Base-by-base conservation (phyloP, 2,113 vertebrate species). In the Oncorhynchus gorbuscha region DNA sequence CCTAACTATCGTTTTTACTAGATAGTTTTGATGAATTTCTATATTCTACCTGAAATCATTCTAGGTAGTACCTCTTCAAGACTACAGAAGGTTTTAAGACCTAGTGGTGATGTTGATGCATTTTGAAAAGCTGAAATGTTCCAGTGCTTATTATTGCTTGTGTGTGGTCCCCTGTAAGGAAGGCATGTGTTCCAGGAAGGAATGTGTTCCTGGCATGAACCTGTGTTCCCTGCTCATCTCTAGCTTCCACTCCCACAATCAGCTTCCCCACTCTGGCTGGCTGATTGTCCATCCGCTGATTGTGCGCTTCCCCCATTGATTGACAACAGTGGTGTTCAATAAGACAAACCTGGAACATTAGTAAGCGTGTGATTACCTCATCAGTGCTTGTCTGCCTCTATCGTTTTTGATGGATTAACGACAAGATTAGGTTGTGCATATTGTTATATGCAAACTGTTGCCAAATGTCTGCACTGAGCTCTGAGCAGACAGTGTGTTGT, bases 231-330 rank as follows among this genome's bases (percentile, higher is more conserved):
- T 81, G 82, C 83, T 85, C 76, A 79, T 77, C 59, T 62, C 59
- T 62, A 62, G 59, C 59, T 11, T 22, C 9, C n/a, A 7, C 69
- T 65, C 69, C 58, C 70, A 71, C 84, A 83, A 87, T 89, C 74
- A 30, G 84, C 88, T n/a, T 26, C 62, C 62, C 39, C 9, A n/a
- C 20, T 11, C 85, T 75, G 24, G 76, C 81, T 84, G 72, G 79
- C 88, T 86, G 88, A 88, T 90, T 89, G 88, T 78, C 77, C 72
- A 76, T 79, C 55, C 49, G 74, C 77, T 65, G 75, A 79, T 82
- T 85, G 80, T 88, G 79, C 83, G 71, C 80, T 11, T 45, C 78
- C 71, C 16, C 68, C 78, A 45, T 79, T 30, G 79, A 20, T 71
- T 81, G 77, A 79, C 80, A 87, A 79, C 86, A 71, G 77, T 78